Evolutionary conservation across 1,140 invertebrate genomes (phyloP).

Genomic region (Palaemon carinicauda): DNA sequence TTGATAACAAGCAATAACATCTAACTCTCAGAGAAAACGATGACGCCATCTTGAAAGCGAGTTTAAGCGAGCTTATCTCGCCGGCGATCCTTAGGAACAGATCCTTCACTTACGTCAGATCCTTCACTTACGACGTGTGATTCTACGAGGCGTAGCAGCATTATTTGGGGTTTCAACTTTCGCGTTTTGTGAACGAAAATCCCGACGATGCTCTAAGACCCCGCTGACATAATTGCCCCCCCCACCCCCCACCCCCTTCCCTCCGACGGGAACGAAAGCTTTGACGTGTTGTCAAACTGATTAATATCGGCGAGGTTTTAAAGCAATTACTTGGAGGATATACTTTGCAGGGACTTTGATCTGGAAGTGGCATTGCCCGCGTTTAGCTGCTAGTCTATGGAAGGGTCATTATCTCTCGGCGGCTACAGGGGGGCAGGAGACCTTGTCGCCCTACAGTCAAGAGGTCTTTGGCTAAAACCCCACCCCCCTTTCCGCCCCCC

Average conservation of each 20-base stretch:
- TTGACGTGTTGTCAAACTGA: conserved; percentile 3
- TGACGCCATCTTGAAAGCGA: too few relatives aligned
- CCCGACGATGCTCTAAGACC: background rate
- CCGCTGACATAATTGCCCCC: background rate
- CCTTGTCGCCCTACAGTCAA: background rate
- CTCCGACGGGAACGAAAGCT: background rate
- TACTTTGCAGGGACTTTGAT: background rate
- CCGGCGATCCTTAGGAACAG: too few relatives aligned
- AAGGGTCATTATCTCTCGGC: background rate
- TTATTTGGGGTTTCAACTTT: background rate
- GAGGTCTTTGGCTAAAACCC: background rate
- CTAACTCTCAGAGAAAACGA: too few relatives aligned
- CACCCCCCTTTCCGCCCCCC: too few relatives aligned
- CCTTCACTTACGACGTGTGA: too few relatives aligned
- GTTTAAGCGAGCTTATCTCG: too few relatives aligned
- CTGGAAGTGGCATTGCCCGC: background rate
- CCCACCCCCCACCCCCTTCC: too few relatives aligned
- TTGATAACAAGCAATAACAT: too few relatives aligned
- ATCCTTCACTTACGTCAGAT: too few relatives aligned
- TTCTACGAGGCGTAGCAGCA: too few relatives aligned
- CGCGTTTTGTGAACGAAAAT: background rate
- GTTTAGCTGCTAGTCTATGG: background rate
- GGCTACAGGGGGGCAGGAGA: background rate
- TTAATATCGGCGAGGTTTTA: background rate
- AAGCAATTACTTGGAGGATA: conserved; percentile 5